Evolutionary conservation across 2,797 vertebrate genomes (phyloP), one percentile per base, ranked within the genome.

Genomic region (Denticeps clupeoides): DNA sequence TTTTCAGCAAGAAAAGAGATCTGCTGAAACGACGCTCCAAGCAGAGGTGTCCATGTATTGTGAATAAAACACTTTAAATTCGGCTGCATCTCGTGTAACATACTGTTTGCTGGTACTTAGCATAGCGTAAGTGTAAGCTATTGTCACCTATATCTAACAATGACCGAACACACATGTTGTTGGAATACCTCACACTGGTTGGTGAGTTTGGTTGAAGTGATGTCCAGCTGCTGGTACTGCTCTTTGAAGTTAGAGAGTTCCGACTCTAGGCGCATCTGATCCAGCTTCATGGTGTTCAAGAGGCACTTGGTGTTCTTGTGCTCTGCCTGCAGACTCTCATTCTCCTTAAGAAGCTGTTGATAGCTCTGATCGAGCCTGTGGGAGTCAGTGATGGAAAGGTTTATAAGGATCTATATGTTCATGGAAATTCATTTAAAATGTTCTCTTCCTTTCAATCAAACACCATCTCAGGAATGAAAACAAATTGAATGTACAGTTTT

Each of bases 161-260:
- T n/a, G n/a, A n/a, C n/a, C n/a, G n/a, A n/a, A n/a, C n/a, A n/a
- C n/a, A n/a, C n/a, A n/a, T n/a, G n/a, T n/a, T n/a, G n/a, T n/a
- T n/a, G n/a, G n/a, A 40, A 1, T 80, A 96, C 91, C 87, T 94
- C 91, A 62, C 90, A 96, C 22, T 93, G 91, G 54, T 93, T 94
- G 65, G 82, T 88, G 32, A 93, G 70, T 64, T 93, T 93, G 11
- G 90, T 89, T 9, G 79, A 89, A 19, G 83, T 81, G 62, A 96
- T 94, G 64, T 96, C 91, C 65, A 94, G 69, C 49, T 93, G 87
- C 56, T 94, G 91, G 46, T 87, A 90, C 13, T 90, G 87, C 42
- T 92, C 91, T 59, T 83, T 89, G n/a, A 94, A 82, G 63, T 87
- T 89, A 53, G 87, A 89, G 67, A 90, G 92, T 58, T 93, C 88